A percentile compares a stretch with the other conserved stretches of the same genome.
phyloP scores from a whole-genome alignment of 92 coral and sea anemone species.

The Palythoa grandis region DNA sequence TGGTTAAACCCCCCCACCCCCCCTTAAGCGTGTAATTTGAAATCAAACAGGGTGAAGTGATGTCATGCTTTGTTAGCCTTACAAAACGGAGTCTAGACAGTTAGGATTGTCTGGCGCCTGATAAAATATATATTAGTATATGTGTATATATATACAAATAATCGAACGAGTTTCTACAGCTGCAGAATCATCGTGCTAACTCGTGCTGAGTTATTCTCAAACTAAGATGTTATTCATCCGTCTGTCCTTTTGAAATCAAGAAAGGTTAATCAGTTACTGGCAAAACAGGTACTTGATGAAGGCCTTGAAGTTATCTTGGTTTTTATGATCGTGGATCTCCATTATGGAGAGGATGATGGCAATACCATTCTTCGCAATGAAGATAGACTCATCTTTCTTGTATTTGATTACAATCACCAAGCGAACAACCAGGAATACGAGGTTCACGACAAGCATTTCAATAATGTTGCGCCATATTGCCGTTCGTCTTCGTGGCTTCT shows the following conservation, averaged over 20 bases:
- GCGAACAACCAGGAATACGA: constrained; percentile 56
- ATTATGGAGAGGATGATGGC: not conserved
- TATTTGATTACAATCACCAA: constrained; percentile 43
- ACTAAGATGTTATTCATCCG: too few species aligned
- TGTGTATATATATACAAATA: too few species aligned
- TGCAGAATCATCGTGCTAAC: not conserved
- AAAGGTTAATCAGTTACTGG: not conserved
- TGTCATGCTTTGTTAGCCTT: too few species aligned
- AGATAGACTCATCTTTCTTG: constrained; percentile 61
- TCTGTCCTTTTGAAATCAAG: too few species aligned
- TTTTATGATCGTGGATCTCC: not conserved
- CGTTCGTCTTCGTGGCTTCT: too few species aligned
- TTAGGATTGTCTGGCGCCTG: too few species aligned
- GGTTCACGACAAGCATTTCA: not conserved
- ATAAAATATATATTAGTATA: too few species aligned
- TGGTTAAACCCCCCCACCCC: too few species aligned
- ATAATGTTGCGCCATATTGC: not conserved
- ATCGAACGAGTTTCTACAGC: not conserved
- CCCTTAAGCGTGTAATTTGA: too few species aligned
- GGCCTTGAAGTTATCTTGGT: not conserved
- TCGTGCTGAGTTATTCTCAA: not conserved
- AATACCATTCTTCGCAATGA: constrained; percentile 58
- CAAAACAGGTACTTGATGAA: not conserved
- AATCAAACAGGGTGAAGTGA: too few species aligned
- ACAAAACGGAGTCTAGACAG: too few species aligned